These are phyloP conservation scores for Neoniphon sammara DNA, from an alignment of 2,797 vertebrate genomes.

Conservation along the genomic window DNA sequence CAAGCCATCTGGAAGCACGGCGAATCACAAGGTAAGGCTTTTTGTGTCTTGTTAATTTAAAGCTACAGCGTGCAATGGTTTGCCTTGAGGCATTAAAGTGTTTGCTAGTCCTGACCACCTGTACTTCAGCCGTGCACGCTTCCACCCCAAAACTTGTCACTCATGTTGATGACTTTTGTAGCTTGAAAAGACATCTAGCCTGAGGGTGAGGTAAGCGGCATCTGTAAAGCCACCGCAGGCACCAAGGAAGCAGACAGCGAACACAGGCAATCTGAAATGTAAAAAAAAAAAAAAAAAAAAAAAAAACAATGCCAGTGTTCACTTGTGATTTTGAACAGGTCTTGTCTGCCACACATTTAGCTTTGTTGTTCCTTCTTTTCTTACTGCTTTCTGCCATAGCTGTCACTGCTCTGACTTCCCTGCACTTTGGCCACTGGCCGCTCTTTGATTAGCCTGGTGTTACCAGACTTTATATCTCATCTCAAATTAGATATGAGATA, in stretches of 20 bases:
- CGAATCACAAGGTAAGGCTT: slow-evolving; percentile 92
- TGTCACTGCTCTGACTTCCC: no score
- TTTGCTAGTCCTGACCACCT: slow-evolving; percentile 20
- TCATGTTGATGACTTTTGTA: slow-evolving; percentile 34
- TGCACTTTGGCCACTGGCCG: no score
- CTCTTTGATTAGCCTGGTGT: no score
- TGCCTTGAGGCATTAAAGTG: slow-evolving; percentile 18
- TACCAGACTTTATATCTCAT: no score
- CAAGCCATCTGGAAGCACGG: slow-evolving; percentile 96
- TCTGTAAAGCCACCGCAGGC: slow-evolving; percentile 41
- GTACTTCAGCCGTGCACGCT: slow-evolving; percentile 23
- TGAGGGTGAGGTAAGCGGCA: slow-evolving; percentile 46
- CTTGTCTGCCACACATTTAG: background rate
- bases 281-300: slow-evolving; percentile 15
- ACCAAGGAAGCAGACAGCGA: slow-evolving; percentile 47
- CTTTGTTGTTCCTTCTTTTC: background rate
- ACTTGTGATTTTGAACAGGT: no score
- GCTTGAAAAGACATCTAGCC: slow-evolving; percentile 45
- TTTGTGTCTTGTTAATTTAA: slow-evolving; percentile 15
- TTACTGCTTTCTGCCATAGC: background rate
- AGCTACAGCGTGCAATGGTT: slow-evolving; percentile 18
- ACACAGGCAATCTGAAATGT: slow-evolving; percentile 22
- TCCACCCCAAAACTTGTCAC: slow-evolving; percentile 32
- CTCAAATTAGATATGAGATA: no score
- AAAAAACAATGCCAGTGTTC: no score